phyloP scores from a whole-genome alignment of 2,113 vertebrate species.

The Spermophilus dauricus region DNA sequence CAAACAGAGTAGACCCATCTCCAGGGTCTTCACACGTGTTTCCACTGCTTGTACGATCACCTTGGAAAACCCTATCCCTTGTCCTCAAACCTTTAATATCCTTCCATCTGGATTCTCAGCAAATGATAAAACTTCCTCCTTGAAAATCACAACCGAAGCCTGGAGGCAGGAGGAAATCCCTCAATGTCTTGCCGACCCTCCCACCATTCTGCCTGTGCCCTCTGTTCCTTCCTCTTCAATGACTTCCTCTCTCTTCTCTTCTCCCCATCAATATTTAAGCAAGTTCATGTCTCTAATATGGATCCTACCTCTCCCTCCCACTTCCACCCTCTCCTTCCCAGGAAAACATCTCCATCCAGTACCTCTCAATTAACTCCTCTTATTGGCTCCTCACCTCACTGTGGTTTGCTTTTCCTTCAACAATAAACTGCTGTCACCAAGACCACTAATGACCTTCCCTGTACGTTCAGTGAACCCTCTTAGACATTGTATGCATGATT shows the following conservation, averaged over 20 bases:
- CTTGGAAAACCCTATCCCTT: background rate
- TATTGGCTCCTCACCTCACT: background rate
- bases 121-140: background rate
- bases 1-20: background rate
- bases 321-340: background rate
- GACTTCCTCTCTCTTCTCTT: background rate
- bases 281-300: background rate
- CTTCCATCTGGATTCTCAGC: background rate
- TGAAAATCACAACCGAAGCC: constrained; percentile 8
- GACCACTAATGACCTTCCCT: background rate
- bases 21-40: background rate
- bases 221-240: background rate
- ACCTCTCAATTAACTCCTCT: background rate
- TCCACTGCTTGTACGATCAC: background rate
- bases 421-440: background rate
- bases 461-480: background rate
- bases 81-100: background rate
- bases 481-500: background rate
- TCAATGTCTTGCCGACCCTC: too few species aligned
- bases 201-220: background rate
- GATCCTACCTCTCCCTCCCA: background rate
- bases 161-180: background rate
- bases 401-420: background rate
- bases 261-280: background rate
- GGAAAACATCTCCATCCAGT: background rate